phyloP scores from a whole-genome alignment of 2,113 vertebrate genomes.

The Hiodon alosoides region DNA sequence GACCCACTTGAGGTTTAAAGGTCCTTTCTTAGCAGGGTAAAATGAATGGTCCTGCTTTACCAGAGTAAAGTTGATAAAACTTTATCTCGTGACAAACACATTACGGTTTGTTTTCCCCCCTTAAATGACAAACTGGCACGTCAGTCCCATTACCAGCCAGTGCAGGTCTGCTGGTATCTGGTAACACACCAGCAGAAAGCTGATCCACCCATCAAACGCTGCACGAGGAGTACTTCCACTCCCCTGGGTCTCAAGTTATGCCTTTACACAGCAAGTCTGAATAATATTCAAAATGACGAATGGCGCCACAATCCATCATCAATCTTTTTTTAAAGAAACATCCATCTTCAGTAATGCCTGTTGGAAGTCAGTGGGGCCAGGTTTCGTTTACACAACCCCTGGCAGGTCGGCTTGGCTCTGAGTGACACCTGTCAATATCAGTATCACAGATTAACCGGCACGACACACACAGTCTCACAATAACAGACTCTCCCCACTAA shows the following conservation, averaged over 20 bases:
- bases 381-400: conserved; percentile 84
- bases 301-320: conserved; percentile 95
- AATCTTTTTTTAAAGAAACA: conserved; percentile 98
- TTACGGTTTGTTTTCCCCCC: background rate
- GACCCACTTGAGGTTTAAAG: no score
- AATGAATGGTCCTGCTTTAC: no score
- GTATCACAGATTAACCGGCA: background rate
- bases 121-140: conserved; percentile 37
- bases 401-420: conserved; percentile 71
- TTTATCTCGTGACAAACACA: no score
- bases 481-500: background rate
- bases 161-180: conserved; percentile 70
- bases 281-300: conserved; percentile 99
- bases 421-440: conserved; percentile 85
- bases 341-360: conserved; percentile 90
- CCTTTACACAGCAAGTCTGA: conserved; percentile 97
- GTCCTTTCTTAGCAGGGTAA: no score
- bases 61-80: no score
- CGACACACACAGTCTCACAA: background rate
- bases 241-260: conserved; percentile 95
- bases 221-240: conserved; percentile 75
- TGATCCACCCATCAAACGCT: conserved; percentile 82
- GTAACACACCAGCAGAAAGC: conserved; percentile 82
- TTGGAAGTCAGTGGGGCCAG: conserved; percentile 81
- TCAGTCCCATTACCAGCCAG: conserved; percentile 40